A percentile compares a stretch with the other conserved stretches of the same genome.
These are phyloP conservation scores for Pangasius mekongensis DNA, from an alignment of 2,797 vertebrate species.

Conservation along the genomic window DNA sequence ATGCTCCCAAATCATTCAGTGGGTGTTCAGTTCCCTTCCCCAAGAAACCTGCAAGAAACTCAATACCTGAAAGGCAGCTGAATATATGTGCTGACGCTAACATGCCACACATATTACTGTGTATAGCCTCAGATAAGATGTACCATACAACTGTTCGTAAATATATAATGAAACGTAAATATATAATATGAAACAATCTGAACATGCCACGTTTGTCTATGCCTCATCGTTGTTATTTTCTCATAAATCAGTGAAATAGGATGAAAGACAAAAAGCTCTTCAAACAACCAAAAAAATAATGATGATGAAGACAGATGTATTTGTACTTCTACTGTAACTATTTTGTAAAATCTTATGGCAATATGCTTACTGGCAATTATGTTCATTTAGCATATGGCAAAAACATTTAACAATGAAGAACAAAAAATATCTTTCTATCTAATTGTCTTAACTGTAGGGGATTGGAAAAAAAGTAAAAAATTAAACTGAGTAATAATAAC, in stretches of 20 bases:
- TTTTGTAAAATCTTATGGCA: neutral
- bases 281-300: neutral
- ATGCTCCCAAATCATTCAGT: neutral
- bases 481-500: neutral
- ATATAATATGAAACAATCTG: neutral
- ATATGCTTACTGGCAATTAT: neutral
- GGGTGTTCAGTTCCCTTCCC: neutral
- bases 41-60: conserved; percentile 14
- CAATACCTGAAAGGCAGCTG: neutral
- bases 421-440: neutral
- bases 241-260: neutral
- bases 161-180: neutral
- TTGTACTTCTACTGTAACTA: neutral
- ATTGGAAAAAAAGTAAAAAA: neutral
- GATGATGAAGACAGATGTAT: neutral
- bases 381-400: neutral
- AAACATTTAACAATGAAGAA: no score
- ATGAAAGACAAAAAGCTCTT: neutral
- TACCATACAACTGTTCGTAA: neutral
- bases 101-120: neutral
- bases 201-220: neutral
- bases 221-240: neutral
- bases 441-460: neutral
- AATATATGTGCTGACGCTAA: neutral
- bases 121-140: neutral